Evolutionary conservation across 2,113 vertebrate species (phyloP), one percentile per base, ranked within the genome.

Genomic region (Pedionomus torquatus): DNA sequence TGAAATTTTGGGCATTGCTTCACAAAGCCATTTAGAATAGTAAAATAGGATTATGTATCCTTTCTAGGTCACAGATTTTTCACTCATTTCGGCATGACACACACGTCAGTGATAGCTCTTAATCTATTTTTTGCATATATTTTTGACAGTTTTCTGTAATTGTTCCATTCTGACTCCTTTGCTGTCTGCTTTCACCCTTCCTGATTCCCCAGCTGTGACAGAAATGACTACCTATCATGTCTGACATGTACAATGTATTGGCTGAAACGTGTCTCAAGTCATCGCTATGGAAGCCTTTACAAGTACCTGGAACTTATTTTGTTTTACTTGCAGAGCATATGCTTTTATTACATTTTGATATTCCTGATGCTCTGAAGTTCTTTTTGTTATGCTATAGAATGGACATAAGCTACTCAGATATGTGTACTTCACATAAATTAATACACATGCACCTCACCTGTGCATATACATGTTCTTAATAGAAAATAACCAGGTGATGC

Each of bases 81-180:
- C 69, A 76, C 9, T 57, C 33, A 65, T 84, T 93, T 91, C 41
- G 65, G 52, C 35, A 52, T 11, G 46, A 55, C 44, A 26, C 18
- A 64, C 23, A 51, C 2, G 9, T 57, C 52, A 79, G 20, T 66
- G 24, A 33, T 86, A 89, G 35, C 31, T 51, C 52, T 96, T 93
- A 95, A 92, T 79, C 68, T 83, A 68, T 33, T 66, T 95, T 96
- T 94, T 90, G 74, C 74, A 84, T 33, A 92, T 11, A 61, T 75
- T 94, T 91, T 82, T 93, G 52, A 57, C 69, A 86, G 24, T 71
- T 68, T 72, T 49, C 52, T 84, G n/a, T 61, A 82, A 44, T 31
- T 91, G 26, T 52, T 92, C 63, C 25, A n/a, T 69, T 77, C 30
- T 68, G 66, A 77, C 28, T 94, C 17, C 48, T 78, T 58, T 58